These are phyloP conservation scores for Idaea dimidiata DNA, from an alignment of 2,888 invertebrate species.

Conservation along the genomic window DNA sequence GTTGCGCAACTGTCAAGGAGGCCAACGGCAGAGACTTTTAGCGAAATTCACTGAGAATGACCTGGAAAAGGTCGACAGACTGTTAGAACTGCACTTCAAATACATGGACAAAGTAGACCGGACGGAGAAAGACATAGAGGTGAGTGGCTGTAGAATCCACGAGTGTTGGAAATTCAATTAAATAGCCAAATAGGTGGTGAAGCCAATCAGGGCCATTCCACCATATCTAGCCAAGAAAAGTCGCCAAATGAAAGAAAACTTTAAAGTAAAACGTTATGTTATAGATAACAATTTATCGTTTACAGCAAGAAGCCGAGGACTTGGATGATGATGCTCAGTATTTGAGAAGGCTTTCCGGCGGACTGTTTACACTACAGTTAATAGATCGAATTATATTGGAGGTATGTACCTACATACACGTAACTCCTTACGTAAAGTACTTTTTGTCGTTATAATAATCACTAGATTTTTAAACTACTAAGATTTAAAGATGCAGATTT, in stretches of 20 bases:
- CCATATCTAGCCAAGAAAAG: no score
- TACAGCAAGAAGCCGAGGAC: constrained; percentile 82
- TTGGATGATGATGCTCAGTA: constrained; percentile 93
- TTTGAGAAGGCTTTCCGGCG: constrained; percentile 93
- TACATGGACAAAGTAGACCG: constrained; percentile 95
- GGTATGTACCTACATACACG: constrained; percentile 59
- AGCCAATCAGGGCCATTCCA: no score
- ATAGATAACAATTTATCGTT: constrained; percentile 10
- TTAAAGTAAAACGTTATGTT: not conserved
- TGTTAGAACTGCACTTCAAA: constrained; percentile 98
- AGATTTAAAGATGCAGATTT: no score
- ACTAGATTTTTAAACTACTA: no score
- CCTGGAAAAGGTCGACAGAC: constrained; percentile 97
- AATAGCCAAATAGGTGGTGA: not conserved
- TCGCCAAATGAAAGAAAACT: not conserved
- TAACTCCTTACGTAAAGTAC: constrained; percentile 2
- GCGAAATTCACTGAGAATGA: constrained; percentile 99
- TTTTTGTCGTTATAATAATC: no score
- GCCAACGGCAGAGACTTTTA: constrained; percentile 93
- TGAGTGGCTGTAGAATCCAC: constrained; percentile 25
- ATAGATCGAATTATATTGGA: constrained; percentile 94
- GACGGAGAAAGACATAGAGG: constrained; percentile 89
- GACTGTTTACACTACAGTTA: constrained; percentile 97
- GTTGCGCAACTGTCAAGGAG: constrained; percentile 94
- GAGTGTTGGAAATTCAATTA: no score